Conservation (phyloP, 1,140 invertebrate species). For the Cydia pomonella region DNA sequence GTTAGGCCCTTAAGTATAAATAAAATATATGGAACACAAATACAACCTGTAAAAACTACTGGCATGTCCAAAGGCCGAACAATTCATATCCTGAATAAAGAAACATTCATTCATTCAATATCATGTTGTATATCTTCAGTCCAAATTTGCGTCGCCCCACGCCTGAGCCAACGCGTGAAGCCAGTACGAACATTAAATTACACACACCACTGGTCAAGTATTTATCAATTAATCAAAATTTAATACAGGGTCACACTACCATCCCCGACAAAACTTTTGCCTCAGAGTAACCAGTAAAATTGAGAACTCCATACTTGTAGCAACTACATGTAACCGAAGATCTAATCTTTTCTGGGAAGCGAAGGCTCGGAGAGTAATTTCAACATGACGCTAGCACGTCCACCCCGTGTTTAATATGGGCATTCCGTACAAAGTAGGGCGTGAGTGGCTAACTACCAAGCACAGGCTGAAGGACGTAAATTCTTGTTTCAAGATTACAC, state of each 20-base stretch:
- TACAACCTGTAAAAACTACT: not conserved
- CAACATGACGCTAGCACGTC: not conserved
- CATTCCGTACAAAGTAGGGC: slow-evolving; percentile 25
- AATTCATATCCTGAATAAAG: not conserved
- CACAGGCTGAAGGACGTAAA: not conserved
- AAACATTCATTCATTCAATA: too few relatives aligned
- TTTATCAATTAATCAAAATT: slow-evolving; percentile 77
- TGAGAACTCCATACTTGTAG: not conserved
- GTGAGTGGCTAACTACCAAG: not conserved
- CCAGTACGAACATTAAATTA: slow-evolving; percentile 76
- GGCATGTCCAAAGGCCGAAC: not conserved
- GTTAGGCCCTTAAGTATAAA: too few relatives aligned
- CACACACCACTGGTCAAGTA: slow-evolving; percentile 72
- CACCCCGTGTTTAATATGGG: slow-evolving; percentile 19
- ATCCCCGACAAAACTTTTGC: not conserved
- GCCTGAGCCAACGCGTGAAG: slow-evolving; percentile 16
- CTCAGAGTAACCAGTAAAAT: not conserved
- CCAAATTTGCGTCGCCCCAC: slow-evolving; percentile 1
- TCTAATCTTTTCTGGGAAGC: not conserved
- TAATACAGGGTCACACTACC: slow-evolving; percentile 57
- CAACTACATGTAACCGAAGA: not conserved
- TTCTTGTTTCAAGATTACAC: too few relatives aligned
- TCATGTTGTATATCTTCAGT: too few relatives aligned
- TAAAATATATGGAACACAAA: too few relatives aligned
- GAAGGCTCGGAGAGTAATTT: not conserved